Conservation (phyloP, 1,140 invertebrate species). For the Andricus grossulariae region DNA sequence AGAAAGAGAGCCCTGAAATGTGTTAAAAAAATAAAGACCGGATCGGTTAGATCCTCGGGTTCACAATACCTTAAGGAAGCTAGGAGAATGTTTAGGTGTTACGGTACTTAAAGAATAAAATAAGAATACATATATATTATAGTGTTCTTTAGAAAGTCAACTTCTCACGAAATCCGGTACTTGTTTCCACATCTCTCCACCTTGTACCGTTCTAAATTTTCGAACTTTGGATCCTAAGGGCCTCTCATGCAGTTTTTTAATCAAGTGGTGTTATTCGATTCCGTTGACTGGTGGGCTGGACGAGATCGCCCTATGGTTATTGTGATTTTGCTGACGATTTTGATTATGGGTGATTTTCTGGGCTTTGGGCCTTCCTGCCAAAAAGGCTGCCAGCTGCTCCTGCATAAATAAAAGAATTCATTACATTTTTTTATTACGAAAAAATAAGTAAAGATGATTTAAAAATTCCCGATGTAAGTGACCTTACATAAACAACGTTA, state of each 20-base stretch:
- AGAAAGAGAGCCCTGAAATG: no score
- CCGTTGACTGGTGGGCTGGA: slow-evolving; percentile 76
- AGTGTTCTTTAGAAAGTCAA: background rate
- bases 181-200: background rate
- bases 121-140: background rate
- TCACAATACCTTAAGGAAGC: no score
- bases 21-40: no score
- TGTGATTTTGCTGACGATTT: slow-evolving; percentile 71
- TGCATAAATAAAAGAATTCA: slow-evolving; percentile 54
- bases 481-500: no score
- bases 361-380: slow-evolving; percentile 78
- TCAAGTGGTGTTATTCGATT: slow-evolving; percentile 60
- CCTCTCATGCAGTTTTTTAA: slow-evolving; percentile 23
- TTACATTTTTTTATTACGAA: no score
- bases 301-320: slow-evolving; percentile 73
- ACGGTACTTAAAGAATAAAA: no score
- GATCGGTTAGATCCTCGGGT: no score
- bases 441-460: slow-evolving; percentile 11
- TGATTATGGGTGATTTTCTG: slow-evolving; percentile 71
- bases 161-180: background rate
- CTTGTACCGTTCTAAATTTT: background rate
- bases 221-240: background rate
- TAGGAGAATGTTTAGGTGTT: no score
- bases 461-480: background rate
- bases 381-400: slow-evolving; percentile 77